phyloP scores from a whole-genome alignment of 2,113 vertebrate genomes.

The Gobius niger region DNA sequence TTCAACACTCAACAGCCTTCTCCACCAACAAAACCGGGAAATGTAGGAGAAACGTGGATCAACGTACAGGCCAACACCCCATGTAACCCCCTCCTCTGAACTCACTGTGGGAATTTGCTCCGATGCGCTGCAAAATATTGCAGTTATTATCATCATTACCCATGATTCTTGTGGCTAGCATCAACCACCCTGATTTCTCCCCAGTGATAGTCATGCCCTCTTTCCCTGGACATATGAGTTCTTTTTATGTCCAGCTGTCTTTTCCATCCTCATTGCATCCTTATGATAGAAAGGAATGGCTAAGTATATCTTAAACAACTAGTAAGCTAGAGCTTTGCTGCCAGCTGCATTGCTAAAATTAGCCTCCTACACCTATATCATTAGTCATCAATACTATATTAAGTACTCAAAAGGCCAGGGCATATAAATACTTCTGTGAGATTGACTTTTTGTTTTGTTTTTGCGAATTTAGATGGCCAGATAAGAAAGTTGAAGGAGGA shows the following conservation, averaged over 20 bases:
- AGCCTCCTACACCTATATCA: slow-evolving; percentile 26
- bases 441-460: slow-evolving; percentile 20
- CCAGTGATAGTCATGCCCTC: slow-evolving; percentile 24
- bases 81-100: slow-evolving; percentile 23
- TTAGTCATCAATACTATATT: slow-evolving; percentile 35
- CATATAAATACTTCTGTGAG: slow-evolving; percentile 14
- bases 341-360: slow-evolving; percentile 18
- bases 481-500: slow-evolving; percentile 22
- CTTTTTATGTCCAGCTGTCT: slow-evolving; percentile 16
- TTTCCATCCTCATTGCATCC: slow-evolving; percentile 35
- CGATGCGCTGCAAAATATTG: slow-evolving; percentile 21
- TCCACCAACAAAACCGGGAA: slow-evolving; percentile 32
- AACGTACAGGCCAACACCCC: slow-evolving; percentile 16
- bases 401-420: not conserved
- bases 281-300: slow-evolving; percentile 12
- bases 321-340: slow-evolving; percentile 13
- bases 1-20: slow-evolving; percentile 23
- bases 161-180: slow-evolving; percentile 33
- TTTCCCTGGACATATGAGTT: slow-evolving; percentile 14
- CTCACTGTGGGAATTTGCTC: slow-evolving; percentile 34
- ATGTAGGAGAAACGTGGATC: slow-evolving; percentile 34
- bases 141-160: slow-evolving; percentile 35
- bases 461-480: slow-evolving; percentile 22
- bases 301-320: slow-evolving; percentile 9
- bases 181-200: slow-evolving; percentile 15